A percentile compares a stretch with the other conserved stretches of the same genome.
These are phyloP conservation scores for Malurus melanocephalus DNA, from an alignment of 2,113 vertebrate species.

Conservation along the genomic window DNA sequence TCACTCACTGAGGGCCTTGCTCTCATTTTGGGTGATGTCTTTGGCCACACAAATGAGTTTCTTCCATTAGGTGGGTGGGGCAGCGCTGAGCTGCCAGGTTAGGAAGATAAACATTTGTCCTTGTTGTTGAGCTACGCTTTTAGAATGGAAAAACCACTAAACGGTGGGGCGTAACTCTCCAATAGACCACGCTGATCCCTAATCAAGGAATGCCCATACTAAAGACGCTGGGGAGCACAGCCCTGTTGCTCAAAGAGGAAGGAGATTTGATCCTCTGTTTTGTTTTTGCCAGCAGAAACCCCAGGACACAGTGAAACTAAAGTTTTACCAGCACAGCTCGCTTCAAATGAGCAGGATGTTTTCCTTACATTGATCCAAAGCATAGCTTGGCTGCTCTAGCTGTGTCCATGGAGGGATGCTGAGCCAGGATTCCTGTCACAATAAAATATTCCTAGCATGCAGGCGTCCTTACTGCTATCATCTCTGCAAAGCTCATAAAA, in stretches of 20 bases:
- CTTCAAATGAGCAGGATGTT: not conserved
- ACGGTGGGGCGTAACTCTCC: not conserved
- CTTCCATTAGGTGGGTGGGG: not conserved
- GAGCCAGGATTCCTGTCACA: not conserved
- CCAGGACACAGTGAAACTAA: not conserved
- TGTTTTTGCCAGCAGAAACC: not conserved
- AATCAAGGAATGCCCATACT: not conserved
- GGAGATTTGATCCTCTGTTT: not conserved
- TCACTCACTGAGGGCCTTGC: not conserved
- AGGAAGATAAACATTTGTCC: not conserved
- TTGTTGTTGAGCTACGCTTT: not conserved
- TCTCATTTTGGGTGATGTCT: not conserved
- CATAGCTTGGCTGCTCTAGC: not conserved
- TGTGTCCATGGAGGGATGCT: not conserved
- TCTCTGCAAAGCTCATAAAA: not conserved
- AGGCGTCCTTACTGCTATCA: fast-evolving
- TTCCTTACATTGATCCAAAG: not conserved
- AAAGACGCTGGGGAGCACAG: not conserved
- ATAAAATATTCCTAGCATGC: not conserved
- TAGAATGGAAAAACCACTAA: slow-evolving; percentile 6
- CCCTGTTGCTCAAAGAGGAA: not conserved
- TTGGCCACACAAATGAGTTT: not conserved
- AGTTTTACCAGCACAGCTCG: not conserved
- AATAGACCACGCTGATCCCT: not conserved
- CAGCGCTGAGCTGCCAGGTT: not conserved